phyloP scores from a whole-genome alignment of 1,140 invertebrate species.

The Lethrus apterus region DNA sequence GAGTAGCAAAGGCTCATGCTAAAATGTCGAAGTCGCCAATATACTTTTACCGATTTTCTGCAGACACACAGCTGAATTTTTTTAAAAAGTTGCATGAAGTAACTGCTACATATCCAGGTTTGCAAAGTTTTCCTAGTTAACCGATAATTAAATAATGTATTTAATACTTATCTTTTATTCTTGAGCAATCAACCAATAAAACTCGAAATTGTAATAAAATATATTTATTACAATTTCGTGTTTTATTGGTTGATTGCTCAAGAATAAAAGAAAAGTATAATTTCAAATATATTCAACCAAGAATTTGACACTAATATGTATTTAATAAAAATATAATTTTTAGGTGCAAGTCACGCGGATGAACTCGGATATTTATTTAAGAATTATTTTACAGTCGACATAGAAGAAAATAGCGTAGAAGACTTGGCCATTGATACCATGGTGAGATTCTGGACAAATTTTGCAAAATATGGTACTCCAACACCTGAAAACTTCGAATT shows the following conservation, averaged over 20 bases:
- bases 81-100: constrained; percentile 32
- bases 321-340: constrained; percentile 18
- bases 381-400: constrained; percentile 35
- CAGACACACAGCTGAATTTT: constrained; percentile 45
- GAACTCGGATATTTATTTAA: constrained; percentile 54
- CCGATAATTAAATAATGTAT: too few relatives aligned
- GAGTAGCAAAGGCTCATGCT: background rate
- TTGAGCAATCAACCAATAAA: too few relatives aligned
- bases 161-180: too few relatives aligned
- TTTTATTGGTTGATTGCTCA: too few relatives aligned
- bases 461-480: constrained; percentile 42
- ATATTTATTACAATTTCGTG: too few relatives aligned
- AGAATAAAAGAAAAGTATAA: too few relatives aligned
- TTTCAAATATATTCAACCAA: background rate
- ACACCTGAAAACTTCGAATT: constrained; percentile 19
- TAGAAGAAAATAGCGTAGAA: constrained; percentile 16
- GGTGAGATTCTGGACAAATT: constrained; percentile 43
- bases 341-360: constrained; percentile 52
- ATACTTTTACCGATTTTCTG: constrained; percentile 46
- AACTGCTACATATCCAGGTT: background rate
- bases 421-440: constrained; percentile 33
- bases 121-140: too few relatives aligned
- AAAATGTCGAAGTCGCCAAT: constrained; percentile 24
- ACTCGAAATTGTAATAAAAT: too few relatives aligned
- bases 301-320: background rate